Percentiles rank a stretch among this genome's conserved stretches.
phyloP scores from a whole-genome alignment of 2,888 invertebrate species.

The Disparrhopalites patrizii region DNA sequence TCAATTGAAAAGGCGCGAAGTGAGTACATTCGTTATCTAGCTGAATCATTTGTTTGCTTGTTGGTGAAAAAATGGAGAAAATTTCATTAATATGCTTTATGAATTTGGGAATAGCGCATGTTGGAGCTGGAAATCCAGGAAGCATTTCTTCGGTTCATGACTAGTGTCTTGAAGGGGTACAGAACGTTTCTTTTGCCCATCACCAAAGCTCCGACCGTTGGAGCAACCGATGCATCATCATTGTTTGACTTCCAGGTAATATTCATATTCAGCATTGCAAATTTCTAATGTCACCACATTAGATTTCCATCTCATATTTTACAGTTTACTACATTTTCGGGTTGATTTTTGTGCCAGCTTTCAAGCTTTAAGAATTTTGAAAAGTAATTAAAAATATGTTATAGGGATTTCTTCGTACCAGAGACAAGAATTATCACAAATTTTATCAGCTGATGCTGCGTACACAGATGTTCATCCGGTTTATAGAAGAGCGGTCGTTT shows the following conservation, averaged over 20 bases:
- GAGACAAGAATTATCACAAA: conserved; percentile 71
- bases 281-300: not conserved
- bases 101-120: conserved; percentile 61
- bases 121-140: conserved; percentile 94
- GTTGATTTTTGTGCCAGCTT: not conserved
- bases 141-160: conserved; percentile 94
- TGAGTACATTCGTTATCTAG: conserved; percentile 51
- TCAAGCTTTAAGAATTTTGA: too few relatives aligned
- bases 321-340: not conserved
- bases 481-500: conserved; percentile 97
- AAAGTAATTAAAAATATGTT: conserved; percentile 14
- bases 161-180: conserved; percentile 85
- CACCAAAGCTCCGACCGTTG: conserved; percentile 85
- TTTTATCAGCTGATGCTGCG: conserved; percentile 85
- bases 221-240: conserved; percentile 91
- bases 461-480: conserved; percentile 96
- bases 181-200: conserved; percentile 83
- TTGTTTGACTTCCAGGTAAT: conserved; percentile 78
- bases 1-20: conserved; percentile 72
- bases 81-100: conserved; percentile 15
- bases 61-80: too few relatives aligned
- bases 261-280: not conserved
- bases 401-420: conserved; percentile 71
- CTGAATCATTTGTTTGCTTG: too few relatives aligned
- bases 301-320: not conserved